Evolutionary conservation across 2,797 vertebrate species (phyloP).

Genomic region (Sparidentex hasta): DNA sequence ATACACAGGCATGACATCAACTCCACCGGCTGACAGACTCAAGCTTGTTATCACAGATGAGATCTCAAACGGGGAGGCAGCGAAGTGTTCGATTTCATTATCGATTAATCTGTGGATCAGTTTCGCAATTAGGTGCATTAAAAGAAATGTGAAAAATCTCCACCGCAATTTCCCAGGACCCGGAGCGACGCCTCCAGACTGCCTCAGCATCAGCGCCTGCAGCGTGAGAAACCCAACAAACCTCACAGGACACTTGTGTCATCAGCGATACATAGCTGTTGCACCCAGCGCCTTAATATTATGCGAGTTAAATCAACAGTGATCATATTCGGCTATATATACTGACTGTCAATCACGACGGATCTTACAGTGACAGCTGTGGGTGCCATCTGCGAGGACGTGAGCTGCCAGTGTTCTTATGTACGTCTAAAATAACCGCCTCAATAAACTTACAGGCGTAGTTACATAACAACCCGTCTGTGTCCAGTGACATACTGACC

Average conservation of each 20-base stretch:
- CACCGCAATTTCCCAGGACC: background rate
- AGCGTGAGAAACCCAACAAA: constrained; percentile 27
- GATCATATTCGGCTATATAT: constrained; percentile 48
- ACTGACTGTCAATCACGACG: constrained; percentile 25
- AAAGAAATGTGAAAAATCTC: no score
- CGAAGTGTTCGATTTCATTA: no score
- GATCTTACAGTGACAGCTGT: constrained; percentile 57
- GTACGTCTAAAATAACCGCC: constrained; percentile 46
- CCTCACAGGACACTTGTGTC: constrained; percentile 3
- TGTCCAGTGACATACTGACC: constrained; percentile 58
- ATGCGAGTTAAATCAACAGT: constrained; percentile 43
- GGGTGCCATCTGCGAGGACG: constrained; percentile 42
- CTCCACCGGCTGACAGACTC: background rate
- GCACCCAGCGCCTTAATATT: constrained; percentile 7
- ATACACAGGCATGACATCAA: constrained; percentile 11
- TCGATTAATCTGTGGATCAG: no score
- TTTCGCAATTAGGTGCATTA: no score
- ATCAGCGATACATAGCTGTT: background rate
- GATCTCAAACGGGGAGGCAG: no score
- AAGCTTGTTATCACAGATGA: background rate
- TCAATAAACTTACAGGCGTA: constrained; percentile 39
- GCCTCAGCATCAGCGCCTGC: background rate
- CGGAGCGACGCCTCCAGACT: no score
- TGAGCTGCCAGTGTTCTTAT: constrained; percentile 27
- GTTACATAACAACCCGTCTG: constrained; percentile 61